Base-by-base conservation (phyloP, 2,888 invertebrate species). In the Tinea trinotella region DNA sequence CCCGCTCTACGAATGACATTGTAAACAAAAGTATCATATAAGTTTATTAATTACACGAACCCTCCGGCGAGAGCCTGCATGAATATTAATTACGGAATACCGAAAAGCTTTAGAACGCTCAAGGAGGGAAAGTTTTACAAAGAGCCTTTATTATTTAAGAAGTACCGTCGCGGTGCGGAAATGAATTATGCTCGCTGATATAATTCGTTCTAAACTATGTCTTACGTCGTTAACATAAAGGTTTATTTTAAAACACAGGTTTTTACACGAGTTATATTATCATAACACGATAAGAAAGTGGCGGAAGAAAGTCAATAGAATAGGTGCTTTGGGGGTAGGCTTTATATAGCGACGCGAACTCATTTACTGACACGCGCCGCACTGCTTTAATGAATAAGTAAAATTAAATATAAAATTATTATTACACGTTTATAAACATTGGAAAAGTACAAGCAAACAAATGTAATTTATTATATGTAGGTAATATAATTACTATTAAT, bases 11-110 rank as follows among this genome's bases (percentile, higher is more conserved):
- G 62, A 78, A 74, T 81, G 82, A 84, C 82, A 84, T 78, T 80
- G 80, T 82, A 83, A 82, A 84, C 84, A 85, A 84, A 85, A 85
- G 84, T 83, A 84, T 83, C 84, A 84, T 84, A 85, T 84, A 85
- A 85, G 84, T 84, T 85, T 84, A 85, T 85, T 85, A 85, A 85
- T 85, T 84, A 85, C 83, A 81, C 74, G 75, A 73, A 76, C 83
- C 82, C 83, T 83, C 74, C 70, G 76, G 79, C 74, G 74, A 73
- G 70, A 77, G 81, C 73, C 79, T 77, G 77, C 83, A 84, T 85
- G 84, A 85, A 85, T 85, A 84, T 83, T 84, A 84, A 84, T 85
- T 84, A 83, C 80, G 75, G 81, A 81, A 83, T 83, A 83, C 81
- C 80, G 71, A 82, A 81, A 81, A 83, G 83, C 84, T 80, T 82